These are phyloP conservation scores for Thrips palmi DNA, from an alignment of 1,140 invertebrate genomes.

Conservation along the genomic window DNA sequence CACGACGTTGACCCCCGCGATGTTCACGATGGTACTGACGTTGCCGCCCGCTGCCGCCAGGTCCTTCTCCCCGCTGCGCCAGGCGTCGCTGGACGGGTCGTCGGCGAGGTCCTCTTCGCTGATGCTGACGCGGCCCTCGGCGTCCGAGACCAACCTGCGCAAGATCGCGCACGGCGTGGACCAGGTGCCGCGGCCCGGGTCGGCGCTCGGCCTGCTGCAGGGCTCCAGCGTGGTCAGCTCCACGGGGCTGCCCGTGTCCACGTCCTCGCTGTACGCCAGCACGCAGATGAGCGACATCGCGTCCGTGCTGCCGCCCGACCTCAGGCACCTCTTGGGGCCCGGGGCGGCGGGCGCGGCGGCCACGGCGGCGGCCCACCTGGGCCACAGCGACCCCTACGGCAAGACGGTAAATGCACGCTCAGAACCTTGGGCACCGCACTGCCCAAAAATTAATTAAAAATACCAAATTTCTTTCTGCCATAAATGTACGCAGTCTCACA, in stretches of 20 bases:
- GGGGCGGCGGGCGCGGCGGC: conserved; percentile 9
- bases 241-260: conserved; percentile 19
- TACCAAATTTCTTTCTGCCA: too few relatives aligned
- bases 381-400: too few relatives aligned
- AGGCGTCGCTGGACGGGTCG: conserved; percentile 24
- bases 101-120: conserved; percentile 18
- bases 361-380: too few relatives aligned
- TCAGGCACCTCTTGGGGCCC: conserved; percentile 26
- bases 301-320: conserved; percentile 27
- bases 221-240: conserved; percentile 24
- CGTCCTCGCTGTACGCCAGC: too few relatives aligned
- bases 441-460: too few relatives aligned
- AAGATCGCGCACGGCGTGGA: conserved; percentile 24
- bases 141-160: conserved; percentile 28
- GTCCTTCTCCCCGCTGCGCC: conserved; percentile 21
- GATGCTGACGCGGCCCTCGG: conserved; percentile 24
- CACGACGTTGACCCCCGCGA: too few relatives aligned
- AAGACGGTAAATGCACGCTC: too few relatives aligned
- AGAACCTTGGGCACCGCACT: too few relatives aligned
- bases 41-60: too few relatives aligned
- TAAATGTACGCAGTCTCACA: too few relatives aligned
- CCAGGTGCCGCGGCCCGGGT: conserved; percentile 24
- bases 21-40: too few relatives aligned
- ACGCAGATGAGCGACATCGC: conserved; percentile 21
- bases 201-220: conserved; percentile 27